These are phyloP conservation scores for Entomobrya proxima DNA, from an alignment of 2,888 invertebrate species.

Conservation along the genomic window DNA sequence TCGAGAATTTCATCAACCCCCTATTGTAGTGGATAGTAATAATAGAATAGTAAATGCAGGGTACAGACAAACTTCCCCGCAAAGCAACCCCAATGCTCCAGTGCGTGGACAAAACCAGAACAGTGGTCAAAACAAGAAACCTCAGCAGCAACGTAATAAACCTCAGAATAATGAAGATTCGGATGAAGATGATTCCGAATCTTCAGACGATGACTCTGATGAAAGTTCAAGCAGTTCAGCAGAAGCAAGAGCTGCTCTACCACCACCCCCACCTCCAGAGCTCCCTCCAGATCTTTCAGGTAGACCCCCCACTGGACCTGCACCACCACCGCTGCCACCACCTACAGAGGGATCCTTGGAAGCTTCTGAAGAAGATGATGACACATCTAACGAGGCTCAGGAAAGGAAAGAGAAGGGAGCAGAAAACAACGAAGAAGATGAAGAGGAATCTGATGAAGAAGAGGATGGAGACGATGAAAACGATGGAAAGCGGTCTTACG, in stretches of 20 bases:
- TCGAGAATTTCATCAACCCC: slow-evolving; percentile 27
- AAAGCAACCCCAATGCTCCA: background rate
- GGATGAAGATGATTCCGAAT: slow-evolving; percentile 35
- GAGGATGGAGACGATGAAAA: slow-evolving; percentile 29
- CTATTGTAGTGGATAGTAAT: slow-evolving; percentile 29
- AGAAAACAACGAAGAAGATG: slow-evolving; percentile 7
- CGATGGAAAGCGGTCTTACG: slow-evolving; percentile 35
- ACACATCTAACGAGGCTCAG: slow-evolving; percentile 20
- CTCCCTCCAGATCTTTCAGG: too few relatives aligned
- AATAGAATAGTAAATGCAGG: background rate
- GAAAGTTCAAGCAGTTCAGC: background rate
- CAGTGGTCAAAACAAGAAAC: background rate
- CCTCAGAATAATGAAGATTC: slow-evolving; percentile 33
- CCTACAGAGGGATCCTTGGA: background rate
- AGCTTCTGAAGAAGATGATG: slow-evolving; percentile 21
- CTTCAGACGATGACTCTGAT: slow-evolving; percentile 6
- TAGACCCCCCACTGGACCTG: background rate
- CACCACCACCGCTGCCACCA: background rate
- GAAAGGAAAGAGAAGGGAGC: slow-evolving; percentile 41
- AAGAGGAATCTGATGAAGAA: slow-evolving; percentile 45
- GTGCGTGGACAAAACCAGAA: background rate
- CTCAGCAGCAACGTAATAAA: background rate
- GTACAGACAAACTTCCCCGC: background rate
- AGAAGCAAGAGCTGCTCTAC: background rate
- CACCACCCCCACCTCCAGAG: background rate